phyloP scores from a whole-genome alignment of 2,797 vertebrate genomes.

The Todus mexicanus region DNA sequence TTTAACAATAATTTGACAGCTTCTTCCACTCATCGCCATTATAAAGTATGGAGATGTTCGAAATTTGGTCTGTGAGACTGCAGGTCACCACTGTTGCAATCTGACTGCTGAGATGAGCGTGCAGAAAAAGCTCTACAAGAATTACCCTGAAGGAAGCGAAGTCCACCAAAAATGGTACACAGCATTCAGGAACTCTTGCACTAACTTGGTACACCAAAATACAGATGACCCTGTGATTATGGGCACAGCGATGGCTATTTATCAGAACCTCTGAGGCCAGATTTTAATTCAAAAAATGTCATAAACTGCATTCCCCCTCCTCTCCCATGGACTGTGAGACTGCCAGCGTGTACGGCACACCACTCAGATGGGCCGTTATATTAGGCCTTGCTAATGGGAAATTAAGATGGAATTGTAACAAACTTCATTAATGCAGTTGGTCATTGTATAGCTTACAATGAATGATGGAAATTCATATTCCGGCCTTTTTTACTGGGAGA shows the following conservation, averaged over 20 bases:
- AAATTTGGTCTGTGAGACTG: not conserved
- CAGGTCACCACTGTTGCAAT: not conserved
- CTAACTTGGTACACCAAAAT: not conserved
- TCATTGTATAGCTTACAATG: not conserved
- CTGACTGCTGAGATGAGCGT: not conserved
- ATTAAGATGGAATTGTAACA: not conserved
- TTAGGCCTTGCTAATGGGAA: not conserved
- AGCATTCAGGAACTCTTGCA: not conserved
- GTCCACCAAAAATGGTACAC: not conserved
- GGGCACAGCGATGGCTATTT: rapidly evolving
- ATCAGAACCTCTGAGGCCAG: not conserved
- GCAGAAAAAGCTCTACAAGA: not conserved
- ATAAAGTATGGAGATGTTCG: not conserved
- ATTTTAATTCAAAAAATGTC: not conserved
- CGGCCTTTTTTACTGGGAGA: not conserved
- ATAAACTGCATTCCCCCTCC: not conserved
- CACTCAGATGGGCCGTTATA: not conserved
- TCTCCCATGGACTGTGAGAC: not conserved
- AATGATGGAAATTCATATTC: not conserved
- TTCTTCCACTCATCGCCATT: not conserved
- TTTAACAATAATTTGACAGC: not conserved
- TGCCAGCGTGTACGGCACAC: not conserved
- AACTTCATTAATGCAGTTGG: not conserved
- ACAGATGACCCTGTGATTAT: not conserved
- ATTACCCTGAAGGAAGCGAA: not conserved